These are phyloP conservation scores for Penaeus monodon DNA, from an alignment of 2,888 invertebrate genomes.

Conservation along the genomic window DNA sequence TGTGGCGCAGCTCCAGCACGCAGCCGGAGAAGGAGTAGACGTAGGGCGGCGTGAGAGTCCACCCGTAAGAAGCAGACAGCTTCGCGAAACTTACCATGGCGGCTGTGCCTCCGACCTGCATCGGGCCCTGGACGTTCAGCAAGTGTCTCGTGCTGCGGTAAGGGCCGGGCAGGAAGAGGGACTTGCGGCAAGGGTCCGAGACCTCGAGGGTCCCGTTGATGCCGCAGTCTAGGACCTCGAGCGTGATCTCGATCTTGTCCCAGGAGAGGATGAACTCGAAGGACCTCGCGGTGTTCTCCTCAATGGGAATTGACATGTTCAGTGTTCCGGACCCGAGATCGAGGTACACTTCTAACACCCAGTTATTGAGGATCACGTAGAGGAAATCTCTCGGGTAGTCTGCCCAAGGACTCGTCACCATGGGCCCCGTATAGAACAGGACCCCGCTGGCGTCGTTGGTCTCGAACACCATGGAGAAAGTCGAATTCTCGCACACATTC, in stretches of 20 bases:
- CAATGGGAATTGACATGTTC: slow-evolving; percentile 51
- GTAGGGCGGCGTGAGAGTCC: slow-evolving; percentile 50
- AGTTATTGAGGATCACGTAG: slow-evolving; percentile 50
- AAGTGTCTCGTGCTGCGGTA: slow-evolving; percentile 41
- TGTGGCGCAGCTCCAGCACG: slow-evolving; percentile 51
- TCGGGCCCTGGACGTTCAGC: slow-evolving; percentile 59
- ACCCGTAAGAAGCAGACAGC: slow-evolving; percentile 45
- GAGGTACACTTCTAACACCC: slow-evolving; percentile 55
- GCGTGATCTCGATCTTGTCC: slow-evolving; percentile 36
- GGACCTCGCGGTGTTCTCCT: background rate
- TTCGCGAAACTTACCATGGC: slow-evolving; percentile 40
- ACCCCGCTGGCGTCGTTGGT: slow-evolving; percentile 44
- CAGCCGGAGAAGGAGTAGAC: slow-evolving; percentile 56
- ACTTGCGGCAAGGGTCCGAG: slow-evolving; percentile 44
- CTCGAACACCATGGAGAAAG: slow-evolving; percentile 53
- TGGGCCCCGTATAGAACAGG: slow-evolving; percentile 58
- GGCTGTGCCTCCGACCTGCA: slow-evolving; percentile 58
- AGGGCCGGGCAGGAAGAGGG: slow-evolving; percentile 29
- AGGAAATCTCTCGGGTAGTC: slow-evolving; percentile 58
- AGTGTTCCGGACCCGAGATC: slow-evolving; percentile 57
- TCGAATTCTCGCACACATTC: slow-evolving; percentile 54
- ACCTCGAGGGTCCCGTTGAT: slow-evolving; percentile 32
- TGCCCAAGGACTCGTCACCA: slow-evolving; percentile 47
- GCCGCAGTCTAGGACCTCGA: slow-evolving; percentile 52
- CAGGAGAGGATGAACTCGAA: slow-evolving; percentile 50